Evolutionary conservation across 2,888 invertebrate species (phyloP).

Genomic region (Loripinus fragilis): DNA sequence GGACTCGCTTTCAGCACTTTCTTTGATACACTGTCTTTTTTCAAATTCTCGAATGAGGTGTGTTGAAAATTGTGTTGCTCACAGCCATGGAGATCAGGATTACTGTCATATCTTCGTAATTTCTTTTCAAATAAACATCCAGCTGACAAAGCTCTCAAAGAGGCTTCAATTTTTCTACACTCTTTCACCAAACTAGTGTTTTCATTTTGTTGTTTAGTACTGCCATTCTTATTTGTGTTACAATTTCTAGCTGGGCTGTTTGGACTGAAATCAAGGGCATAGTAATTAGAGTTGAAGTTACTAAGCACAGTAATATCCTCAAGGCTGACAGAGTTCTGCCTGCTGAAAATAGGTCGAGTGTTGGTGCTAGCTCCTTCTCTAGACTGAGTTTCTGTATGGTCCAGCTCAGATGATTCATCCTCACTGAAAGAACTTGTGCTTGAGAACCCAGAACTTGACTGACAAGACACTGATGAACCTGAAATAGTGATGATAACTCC

Average conservation of each 20-base stretch:
- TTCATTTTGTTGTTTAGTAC: conserved; percentile 8
- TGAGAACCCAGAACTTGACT: conserved; percentile 60
- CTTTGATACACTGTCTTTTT: neutral
- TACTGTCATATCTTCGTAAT: neutral
- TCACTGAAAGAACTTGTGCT: conserved; percentile 72
- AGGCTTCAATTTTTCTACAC: conserved; percentile 65
- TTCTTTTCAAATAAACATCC: conserved; percentile 24
- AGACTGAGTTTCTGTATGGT: neutral
- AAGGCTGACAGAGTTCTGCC: conserved; percentile 47
- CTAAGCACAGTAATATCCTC: conserved; percentile 47
- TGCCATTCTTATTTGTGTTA: neutral
- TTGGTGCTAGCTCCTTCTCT: neutral
- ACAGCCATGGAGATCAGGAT: neutral
- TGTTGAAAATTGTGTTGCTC: neutral
- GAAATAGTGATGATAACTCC: no score
- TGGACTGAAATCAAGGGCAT: conserved; percentile 54
- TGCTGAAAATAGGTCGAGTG: neutral
- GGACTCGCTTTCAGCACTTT: no score
- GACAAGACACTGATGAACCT: conserved; percentile 51
- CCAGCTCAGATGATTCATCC: conserved; percentile 56
- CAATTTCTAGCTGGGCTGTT: conserved; percentile 20
- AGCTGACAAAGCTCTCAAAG: conserved; percentile 63
- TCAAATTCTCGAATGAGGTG: neutral
- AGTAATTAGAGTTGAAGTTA: conserved; percentile 55
- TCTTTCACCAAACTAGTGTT: conserved; percentile 51